Base-by-base conservation (phyloP, 2,888 invertebrate species). In the Hypomecis punctinalis region DNA sequence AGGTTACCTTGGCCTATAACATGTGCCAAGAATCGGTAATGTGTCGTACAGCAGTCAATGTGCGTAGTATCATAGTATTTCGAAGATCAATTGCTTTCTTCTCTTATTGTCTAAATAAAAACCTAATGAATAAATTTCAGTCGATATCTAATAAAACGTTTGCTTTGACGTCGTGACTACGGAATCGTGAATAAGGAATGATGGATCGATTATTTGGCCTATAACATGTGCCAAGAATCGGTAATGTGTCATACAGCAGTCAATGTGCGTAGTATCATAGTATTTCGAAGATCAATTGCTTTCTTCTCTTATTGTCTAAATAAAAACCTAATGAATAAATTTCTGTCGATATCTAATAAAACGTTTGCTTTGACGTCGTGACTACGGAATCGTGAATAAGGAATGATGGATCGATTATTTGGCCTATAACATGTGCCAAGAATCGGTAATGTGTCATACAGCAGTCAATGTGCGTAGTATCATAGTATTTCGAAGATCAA, bases 191-290 rank as follows among this genome's bases (percentile, higher is more conserved):
- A 23, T 23, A 23, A 1, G 23, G 23, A 23, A 23, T 23, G 23
- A 23, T 23, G 23, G 23, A 3, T 3, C 23, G 23, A 23, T 23
- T 23, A 23, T 23, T 23, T 52, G 37, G 39, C 45, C 45, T 55
- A 55, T 37, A 46, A 55, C 36, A 13, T 46, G 62, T 62, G 62
- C 62, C 62, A 62, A 62, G 62, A 62, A 52, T 45, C 36, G 42
- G 42, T 13, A 13, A 52, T 8, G 40, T 39, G 1, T 37, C 37
- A 9, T 51, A 52, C 23, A 40, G 39, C 23, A 23, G 23, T 23
- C 1, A 23, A 23, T 8, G 40, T 11, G 47, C 33, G 9, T 47
- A 33, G 47, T n/a, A n/a, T n/a, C n/a, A n/a, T n/a, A n/a, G n/a
- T 9, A 33, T 47, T 47, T 43, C 11, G 0, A 43, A 47, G 33